These are phyloP conservation scores for Charanyca ferruginea DNA, from an alignment of 2,888 invertebrate genomes.

Conservation along the genomic window DNA sequence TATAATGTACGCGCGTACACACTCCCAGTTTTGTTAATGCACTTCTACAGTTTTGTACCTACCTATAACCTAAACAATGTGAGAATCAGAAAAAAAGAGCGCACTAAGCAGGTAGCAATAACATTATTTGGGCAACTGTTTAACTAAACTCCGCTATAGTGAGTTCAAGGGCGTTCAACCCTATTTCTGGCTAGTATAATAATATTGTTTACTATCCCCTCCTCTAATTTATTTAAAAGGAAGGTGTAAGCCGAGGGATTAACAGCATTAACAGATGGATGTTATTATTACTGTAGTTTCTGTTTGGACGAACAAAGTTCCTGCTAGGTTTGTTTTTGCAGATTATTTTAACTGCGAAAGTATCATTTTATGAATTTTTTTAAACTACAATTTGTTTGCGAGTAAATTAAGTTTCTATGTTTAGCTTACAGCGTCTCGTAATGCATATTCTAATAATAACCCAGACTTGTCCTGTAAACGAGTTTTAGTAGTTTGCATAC, in stretches of 20 bases:
- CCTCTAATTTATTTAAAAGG: slow-evolving; percentile 71
- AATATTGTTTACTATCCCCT: slow-evolving; percentile 62
- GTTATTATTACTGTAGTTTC: slow-evolving; percentile 56
- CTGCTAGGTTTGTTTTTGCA: slow-evolving; percentile 23
- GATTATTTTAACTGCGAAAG: slow-evolving; percentile 5
- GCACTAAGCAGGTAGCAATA: slow-evolving; percentile 38
- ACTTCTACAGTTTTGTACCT: slow-evolving; percentile 46
- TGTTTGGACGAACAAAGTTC: slow-evolving; percentile 45
- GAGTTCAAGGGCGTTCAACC: slow-evolving; percentile 68
- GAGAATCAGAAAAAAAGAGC: slow-evolving; percentile 20
- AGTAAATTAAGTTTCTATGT: background rate
- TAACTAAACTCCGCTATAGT: slow-evolving; percentile 31
- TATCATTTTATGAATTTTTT: background rate
- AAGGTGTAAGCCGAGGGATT: slow-evolving; percentile 62
- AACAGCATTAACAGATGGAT: slow-evolving; percentile 64
- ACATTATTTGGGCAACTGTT: slow-evolving; percentile 37
- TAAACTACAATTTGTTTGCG: slow-evolving; percentile 1
- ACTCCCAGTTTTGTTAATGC: slow-evolving; percentile 57
- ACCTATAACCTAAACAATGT: slow-evolving; percentile 25
- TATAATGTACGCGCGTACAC: slow-evolving; percentile 40
- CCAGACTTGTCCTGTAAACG: slow-evolving; percentile 35
- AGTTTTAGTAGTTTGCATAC: slow-evolving; percentile 40
- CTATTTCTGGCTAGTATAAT: slow-evolving; percentile 58
- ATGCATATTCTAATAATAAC: slow-evolving; percentile 30
- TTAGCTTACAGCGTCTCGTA: slow-evolving; percentile 4